Evolutionary conservation across 2,113 vertebrate genomes (phyloP).

Genomic region (Trichomycterus rosablanca): DNA sequence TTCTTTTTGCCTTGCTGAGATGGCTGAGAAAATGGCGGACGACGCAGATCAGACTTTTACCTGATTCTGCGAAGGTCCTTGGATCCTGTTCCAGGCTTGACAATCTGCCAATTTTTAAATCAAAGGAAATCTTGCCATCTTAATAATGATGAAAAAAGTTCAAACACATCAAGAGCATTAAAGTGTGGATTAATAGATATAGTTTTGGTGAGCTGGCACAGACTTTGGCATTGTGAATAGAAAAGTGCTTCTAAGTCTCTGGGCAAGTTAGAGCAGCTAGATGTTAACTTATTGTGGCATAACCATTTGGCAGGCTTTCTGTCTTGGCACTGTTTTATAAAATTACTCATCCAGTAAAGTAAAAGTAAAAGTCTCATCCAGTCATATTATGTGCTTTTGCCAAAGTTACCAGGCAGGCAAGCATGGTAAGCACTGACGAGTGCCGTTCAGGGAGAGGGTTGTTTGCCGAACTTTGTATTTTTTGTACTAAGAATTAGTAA

Average conservation of each 20-base stretch:
- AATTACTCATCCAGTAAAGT: too few species aligned
- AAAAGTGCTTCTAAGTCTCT: not conserved
- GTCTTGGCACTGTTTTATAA: conserved; percentile 16
- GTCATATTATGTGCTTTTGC: conserved; percentile 15
- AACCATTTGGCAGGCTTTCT: conserved; percentile 8
- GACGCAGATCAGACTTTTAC: conserved; percentile 74
- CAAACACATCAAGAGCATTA: not conserved
- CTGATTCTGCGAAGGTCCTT: conserved; percentile 75
- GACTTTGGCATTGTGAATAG: not conserved
- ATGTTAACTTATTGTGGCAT: conserved; percentile 11
- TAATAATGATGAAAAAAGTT: not conserved
- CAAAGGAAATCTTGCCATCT: not conserved
- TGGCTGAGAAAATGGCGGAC: conserved; percentile 91
- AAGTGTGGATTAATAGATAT: conserved; percentile 7
- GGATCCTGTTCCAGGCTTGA: conserved; percentile 52
- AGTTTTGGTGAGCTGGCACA: conserved; percentile 4
- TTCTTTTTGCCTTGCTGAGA: conserved; percentile 35
- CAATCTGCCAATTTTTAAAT: not conserved
- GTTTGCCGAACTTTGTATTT: conserved; percentile 7
- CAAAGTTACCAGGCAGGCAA: conserved; percentile 16
- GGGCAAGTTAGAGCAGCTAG: conserved; percentile 1
- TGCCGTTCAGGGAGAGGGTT: too few species aligned
- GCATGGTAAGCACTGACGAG: conserved; percentile 2
- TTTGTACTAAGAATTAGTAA: too few species aligned
- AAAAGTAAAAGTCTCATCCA: conserved; percentile 14